phyloP scores from a whole-genome alignment of 2,113 vertebrate genomes.

The Tenrec ecaudatus region DNA sequence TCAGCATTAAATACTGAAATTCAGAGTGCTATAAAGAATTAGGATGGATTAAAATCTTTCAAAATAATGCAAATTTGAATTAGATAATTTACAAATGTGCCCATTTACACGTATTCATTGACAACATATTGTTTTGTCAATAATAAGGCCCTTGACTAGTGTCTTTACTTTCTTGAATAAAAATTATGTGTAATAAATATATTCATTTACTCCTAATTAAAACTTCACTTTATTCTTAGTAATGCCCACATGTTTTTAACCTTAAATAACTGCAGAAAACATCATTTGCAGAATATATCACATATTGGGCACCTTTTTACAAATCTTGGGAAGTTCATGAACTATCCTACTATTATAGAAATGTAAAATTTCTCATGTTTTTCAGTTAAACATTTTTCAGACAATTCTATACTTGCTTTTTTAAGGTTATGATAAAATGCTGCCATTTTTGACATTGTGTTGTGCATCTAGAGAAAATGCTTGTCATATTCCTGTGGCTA shows the following conservation, averaged over 20 bases:
- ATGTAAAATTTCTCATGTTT: conserved; percentile 31
- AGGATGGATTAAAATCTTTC: conserved; percentile 37
- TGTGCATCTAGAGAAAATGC: not conserved
- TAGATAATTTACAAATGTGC: conserved; percentile 32
- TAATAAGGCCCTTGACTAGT: conserved; percentile 5
- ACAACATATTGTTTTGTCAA: conserved; percentile 18
- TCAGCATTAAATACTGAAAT: conserved; percentile 39
- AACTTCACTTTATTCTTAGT: conserved; percentile 42
- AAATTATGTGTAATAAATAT: not conserved
- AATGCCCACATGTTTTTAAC: conserved; percentile 24
- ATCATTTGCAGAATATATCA: conserved; percentile 23
- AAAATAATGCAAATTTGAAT: conserved; percentile 44
- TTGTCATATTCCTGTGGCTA: not conserved
- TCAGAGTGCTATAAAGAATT: conserved; percentile 39
- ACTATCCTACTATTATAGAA: not conserved
- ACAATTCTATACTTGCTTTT: conserved; percentile 21
- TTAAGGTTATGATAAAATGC: conserved; percentile 42
- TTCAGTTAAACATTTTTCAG: not conserved
- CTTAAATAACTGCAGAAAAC: conserved; percentile 33
- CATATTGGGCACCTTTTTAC: not conserved
- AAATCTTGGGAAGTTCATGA: not conserved
- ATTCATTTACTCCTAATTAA: conserved; percentile 47
- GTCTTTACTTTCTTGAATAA: not conserved
- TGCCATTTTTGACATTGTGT: conserved; percentile 21
- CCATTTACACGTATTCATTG: not conserved